A percentile compares a stretch with the other conserved stretches of the same genome.
Conservation (phyloP, 1,140 invertebrate species). For the Phortica variegata region DNA sequence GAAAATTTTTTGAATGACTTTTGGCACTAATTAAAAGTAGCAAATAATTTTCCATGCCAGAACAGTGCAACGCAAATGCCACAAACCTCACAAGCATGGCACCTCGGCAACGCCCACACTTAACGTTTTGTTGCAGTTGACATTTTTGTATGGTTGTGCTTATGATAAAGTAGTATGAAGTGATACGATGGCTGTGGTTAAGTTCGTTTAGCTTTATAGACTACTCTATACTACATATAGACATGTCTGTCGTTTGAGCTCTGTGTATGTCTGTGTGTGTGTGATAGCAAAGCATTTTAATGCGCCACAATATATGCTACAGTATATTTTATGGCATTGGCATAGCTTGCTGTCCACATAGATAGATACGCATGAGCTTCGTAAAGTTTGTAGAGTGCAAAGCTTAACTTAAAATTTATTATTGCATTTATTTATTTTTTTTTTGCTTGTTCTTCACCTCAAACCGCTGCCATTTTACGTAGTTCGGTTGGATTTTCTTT, state of each 20-base stretch:
- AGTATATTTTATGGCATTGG: too few relatives aligned
- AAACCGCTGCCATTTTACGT: conserved; percentile 19
- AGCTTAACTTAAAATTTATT: conserved; percentile 27
- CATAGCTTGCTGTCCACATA: too few relatives aligned
- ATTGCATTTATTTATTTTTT: conserved; percentile 39
- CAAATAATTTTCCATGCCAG: conserved; percentile 43
- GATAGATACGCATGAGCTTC: too few relatives aligned
- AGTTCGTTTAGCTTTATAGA: too few relatives aligned
- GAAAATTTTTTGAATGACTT: conserved; percentile 39
- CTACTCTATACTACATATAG: background rate
- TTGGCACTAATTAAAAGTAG: conserved; percentile 52
- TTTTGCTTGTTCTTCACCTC: too few relatives aligned
- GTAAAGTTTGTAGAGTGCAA: conserved; percentile 8
- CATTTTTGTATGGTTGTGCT: conserved; percentile 28
- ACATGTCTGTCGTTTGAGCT: background rate
- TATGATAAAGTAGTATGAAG: conserved; percentile 31
- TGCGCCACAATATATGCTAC: too few relatives aligned
- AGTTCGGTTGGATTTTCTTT: too few relatives aligned
- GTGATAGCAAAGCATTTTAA: too few relatives aligned
- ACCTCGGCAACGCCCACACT: background rate
- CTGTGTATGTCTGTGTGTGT: background rate
- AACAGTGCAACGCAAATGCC: conserved; percentile 22
- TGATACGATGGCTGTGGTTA: background rate
- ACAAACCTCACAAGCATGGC: conserved; percentile 4
- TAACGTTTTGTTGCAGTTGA: conserved; percentile 21